Percentiles rank a stretch among this genome's conserved stretches.
phyloP scores from a whole-genome alignment of 35 echinoderm and acorn worm genomes.

The Diadema setosum region DNA sequence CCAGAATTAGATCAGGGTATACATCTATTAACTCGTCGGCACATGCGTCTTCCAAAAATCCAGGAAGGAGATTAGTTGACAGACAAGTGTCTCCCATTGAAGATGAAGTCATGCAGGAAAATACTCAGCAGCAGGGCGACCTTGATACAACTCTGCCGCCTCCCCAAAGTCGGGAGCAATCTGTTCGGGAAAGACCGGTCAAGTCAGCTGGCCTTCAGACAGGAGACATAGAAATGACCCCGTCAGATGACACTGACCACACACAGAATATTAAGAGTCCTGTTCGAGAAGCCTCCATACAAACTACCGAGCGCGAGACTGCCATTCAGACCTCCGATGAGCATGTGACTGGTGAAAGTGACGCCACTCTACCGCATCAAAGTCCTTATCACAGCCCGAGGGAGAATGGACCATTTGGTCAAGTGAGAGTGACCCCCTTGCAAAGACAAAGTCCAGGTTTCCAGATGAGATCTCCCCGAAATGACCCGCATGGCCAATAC shows the following conservation, averaged over 20 bases:
- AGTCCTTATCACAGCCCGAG: neutral
- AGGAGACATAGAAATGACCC: neutral
- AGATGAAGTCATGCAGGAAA: neutral
- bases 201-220: neutral
- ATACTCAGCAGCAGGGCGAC: constrained; percentile 17
- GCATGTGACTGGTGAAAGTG: neutral
- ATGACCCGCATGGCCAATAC: neutral
- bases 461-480: neutral
- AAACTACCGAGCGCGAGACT: neutral
- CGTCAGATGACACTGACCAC: neutral
- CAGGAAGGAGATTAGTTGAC: neutral
- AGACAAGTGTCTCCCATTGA: neutral
- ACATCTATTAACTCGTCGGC: neutral
- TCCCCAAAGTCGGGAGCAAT: neutral
- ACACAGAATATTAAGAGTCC: neutral
- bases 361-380: neutral
- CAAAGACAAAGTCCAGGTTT: neutral
- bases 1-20: neutral
- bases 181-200: neutral
- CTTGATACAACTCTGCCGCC: neutral
- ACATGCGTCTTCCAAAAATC: neutral
- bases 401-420: neutral
- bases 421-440: neutral
- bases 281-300: constrained; percentile 3
- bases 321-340: neutral